Evolutionary conservation across 2,113 vertebrate species (phyloP), one percentile per base, ranked within the genome.

Genomic region (Desmodus rotundus): DNA sequence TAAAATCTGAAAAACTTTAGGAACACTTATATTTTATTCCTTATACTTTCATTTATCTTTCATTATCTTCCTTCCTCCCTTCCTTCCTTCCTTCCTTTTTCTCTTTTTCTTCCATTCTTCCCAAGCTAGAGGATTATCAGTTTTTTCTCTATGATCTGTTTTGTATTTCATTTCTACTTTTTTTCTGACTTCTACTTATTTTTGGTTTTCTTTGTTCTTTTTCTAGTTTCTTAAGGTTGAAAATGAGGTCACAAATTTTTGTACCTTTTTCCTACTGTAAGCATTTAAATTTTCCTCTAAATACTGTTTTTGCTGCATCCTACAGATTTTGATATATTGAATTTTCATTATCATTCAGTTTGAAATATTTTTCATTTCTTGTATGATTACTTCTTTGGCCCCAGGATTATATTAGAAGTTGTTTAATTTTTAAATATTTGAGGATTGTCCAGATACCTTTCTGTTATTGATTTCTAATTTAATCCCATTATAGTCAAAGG

Each of bases 311-410:
- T 77, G 28, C 36, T 78, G 22, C 16, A 78, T 87, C 72, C 31
- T 24, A 45, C 72, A 77, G 36, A 77, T 67, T 77, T 77, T 86
- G 47, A 22, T 86, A 43, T 56, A 19, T 84, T 92, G 11, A 31
- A 38, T 84, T 92, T 83, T 84, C 19, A 74, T 84, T 92, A 74
- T 63, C 36, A 74, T 38, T 93, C 56, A 76, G 45, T 28, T 76
- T 85, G n/a, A 76, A 92, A 76, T 92, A 76, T 38, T 74, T 77
- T 86, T 45, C n/a, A 67, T 67, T 86, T 92, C 56, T 56, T 76
- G 16, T 36, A 28, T 36, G 45, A 65, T 92, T 56, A 67, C 31
- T 86, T 68, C 20, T 56, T 92, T 67, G 45, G 77, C 47, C 19
- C 36, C 38, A 65, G 61, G 43, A 54, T 68, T 68, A 85, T 92